Evolutionary conservation across 2,888 invertebrate genomes (phyloP).

Genomic region (Podotricha telesiphe): DNA sequence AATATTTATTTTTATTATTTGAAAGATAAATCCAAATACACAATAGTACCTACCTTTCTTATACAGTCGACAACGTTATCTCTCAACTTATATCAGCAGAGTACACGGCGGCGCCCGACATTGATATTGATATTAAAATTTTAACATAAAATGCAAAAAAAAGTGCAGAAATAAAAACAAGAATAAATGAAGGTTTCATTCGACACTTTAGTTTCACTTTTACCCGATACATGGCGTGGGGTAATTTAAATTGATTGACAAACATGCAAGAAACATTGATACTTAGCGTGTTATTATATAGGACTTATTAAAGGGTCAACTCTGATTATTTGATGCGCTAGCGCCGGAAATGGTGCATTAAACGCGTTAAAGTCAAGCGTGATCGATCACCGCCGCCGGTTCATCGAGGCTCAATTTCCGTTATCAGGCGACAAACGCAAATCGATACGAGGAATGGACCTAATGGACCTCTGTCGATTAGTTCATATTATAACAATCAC

Average conservation of each 20-base stretch:
- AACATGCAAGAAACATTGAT: background rate
- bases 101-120: constrained; percentile 31
- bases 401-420: constrained; percentile 41
- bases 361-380: constrained; percentile 39
- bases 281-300: background rate
- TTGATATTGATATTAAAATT: constrained; percentile 11
- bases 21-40: no score
- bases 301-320: constrained; percentile 22
- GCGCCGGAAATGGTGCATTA: constrained; percentile 39
- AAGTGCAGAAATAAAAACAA: no score
- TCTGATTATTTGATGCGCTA: constrained; percentile 30
- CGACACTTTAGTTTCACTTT: no score
- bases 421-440: constrained; percentile 34
- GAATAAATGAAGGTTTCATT: background rate
- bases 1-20: no score
- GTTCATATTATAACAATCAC: background rate
- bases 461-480: background rate
- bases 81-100: constrained; percentile 20
- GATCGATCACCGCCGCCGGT: constrained; percentile 40
- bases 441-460: constrained; percentile 32
- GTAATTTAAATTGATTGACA: background rate
- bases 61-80: constrained; percentile 1
- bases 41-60: no score
- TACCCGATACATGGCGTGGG: no score
- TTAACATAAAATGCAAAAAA: no score